Percentiles rank a stretch among this genome's conserved stretches.
These are phyloP conservation scores for Mechanitis messenoides DNA, from an alignment of 2,888 invertebrate genomes.

Conservation along the genomic window DNA sequence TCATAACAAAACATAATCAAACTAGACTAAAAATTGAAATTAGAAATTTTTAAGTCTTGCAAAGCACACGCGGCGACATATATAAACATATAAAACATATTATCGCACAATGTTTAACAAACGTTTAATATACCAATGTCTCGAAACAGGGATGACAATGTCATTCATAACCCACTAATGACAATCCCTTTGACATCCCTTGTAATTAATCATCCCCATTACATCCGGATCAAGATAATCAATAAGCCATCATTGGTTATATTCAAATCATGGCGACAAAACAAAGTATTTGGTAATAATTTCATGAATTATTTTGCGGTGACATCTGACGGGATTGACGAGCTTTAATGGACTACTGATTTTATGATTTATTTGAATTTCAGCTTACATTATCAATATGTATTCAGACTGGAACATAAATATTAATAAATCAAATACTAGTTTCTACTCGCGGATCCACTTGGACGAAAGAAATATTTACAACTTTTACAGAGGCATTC, in stretches of 20 bases:
- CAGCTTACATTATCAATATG: background rate
- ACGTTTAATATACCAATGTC: conserved; percentile 2
- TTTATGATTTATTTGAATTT: background rate
- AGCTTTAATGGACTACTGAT: background rate
- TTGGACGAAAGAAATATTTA: no score
- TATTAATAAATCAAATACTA: background rate
- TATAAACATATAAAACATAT: no score
- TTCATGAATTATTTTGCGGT: conserved; percentile 9
- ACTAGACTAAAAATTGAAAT: no score
- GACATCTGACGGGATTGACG: background rate
- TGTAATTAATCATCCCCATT: conserved; percentile 39
- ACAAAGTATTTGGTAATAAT: conserved; percentile 24
- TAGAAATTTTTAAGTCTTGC: no score
- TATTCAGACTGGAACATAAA: background rate
- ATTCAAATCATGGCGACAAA: conserved; percentile 20
- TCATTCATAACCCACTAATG: conserved; percentile 29
- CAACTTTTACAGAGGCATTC: no score
- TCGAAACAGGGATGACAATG: conserved; percentile 7
- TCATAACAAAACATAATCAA: no score
- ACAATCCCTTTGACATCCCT: conserved; percentile 29
- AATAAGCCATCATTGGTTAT: conserved; percentile 40
- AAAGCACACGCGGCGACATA: no score
- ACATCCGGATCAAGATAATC: conserved; percentile 44
- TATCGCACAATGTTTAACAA: background rate
- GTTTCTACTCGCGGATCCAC: no score